Base-by-base conservation (phyloP, 2,113 vertebrate species). In the Petroica traversi region DNA sequence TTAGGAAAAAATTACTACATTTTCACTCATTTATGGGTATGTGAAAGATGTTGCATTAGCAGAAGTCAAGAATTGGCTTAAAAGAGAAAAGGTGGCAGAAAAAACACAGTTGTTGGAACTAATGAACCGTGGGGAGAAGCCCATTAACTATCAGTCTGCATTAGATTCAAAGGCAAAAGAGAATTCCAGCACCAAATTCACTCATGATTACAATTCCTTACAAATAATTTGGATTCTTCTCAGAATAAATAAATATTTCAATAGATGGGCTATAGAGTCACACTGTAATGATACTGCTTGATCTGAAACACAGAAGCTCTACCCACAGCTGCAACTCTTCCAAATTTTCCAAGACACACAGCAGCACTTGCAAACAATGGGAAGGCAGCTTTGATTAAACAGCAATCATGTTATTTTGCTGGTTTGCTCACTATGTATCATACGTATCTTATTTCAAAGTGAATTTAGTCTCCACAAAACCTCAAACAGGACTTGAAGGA, bases 361-460 rank as follows among this genome's bases (percentile, higher is more conserved):
- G 75, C 63, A 80, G 79, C 8, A 43, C 29, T 48, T 83, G 72
- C 41, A 69, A 82, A 83, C 51, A 89, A 85, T 43, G 51, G 29
- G 54, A 85, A 85, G 38, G 78, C 85, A 96, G 81, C 81, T 76
- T 75, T 91, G 74, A 89, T 89, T 92, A 92, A 93, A 95, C 43
- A 91, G 77, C 57, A 85, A 80, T 88, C 51, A 82, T 72, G 40
- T 46, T 83, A 76, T 89, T 92, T 66, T 89, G 43, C 54, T 88
- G 63, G 31, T 90, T 88, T 96, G 15, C 51, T 89, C 79, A 51
- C 62, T 75, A 49, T 55, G 29, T 72, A 81, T 83, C 76, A 64
- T 6, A 75, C 66, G 73, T 86, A 94, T 89, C 76, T 83, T 93
- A 93, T 72, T 95, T 92, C 83, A 95, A 96, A 96, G 80, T 78